Conservation (phyloP, 2,797 vertebrate species). For the Chaetophractus vellerosus region DNA sequence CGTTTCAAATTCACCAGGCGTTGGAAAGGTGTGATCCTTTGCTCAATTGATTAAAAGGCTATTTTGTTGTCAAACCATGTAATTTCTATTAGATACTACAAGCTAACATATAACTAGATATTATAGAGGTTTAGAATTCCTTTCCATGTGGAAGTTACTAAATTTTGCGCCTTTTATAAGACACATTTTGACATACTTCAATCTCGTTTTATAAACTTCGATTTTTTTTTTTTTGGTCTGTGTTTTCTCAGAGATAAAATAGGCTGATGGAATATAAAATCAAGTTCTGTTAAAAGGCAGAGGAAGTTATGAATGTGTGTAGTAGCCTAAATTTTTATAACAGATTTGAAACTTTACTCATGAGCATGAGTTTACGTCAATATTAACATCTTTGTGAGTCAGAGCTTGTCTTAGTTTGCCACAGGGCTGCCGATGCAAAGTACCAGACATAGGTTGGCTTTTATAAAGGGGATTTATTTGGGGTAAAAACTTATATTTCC, state of each 20-base stretch:
- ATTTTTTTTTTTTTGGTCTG: neutral
- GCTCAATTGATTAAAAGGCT: neutral
- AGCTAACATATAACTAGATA: neutral
- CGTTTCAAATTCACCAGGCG: neutral
- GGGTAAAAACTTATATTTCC: no score
- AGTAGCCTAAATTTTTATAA: neutral
- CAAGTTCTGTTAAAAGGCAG: neutral
- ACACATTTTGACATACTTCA: neutral
- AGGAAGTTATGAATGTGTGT: neutral
- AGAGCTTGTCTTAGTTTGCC: no score
- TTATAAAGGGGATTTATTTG: no score
- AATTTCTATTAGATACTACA: neutral
- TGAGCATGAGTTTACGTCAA: no score
- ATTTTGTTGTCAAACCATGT: neutral
- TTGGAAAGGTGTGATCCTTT: neutral
- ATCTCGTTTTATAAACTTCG: neutral
- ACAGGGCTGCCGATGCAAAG: no score
- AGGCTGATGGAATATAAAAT: constrained; percentile 19
- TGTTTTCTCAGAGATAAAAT: constrained; percentile 56
- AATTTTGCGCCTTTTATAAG: constrained; percentile 27
- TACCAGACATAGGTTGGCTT: no score
- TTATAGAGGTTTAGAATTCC: neutral
- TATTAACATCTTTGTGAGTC: no score
- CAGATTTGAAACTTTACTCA: no score
- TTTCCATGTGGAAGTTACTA: neutral